Evolutionary conservation across 2,888 invertebrate species (phyloP).

Genomic region (Sceliomorpha sp.): DNA sequence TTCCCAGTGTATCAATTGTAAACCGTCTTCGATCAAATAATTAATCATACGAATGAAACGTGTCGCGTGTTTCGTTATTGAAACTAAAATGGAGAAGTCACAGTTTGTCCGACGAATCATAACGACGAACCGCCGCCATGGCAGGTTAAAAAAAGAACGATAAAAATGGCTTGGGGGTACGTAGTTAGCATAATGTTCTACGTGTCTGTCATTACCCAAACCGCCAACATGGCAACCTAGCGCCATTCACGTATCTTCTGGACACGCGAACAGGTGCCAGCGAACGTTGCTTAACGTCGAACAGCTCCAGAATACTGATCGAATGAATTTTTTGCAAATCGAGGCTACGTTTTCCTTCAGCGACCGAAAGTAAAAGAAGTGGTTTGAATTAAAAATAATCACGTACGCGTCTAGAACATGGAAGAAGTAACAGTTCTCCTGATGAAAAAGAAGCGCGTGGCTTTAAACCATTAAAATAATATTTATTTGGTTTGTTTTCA

Average conservation of each 20-base stretch:
- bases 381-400: too few species aligned
- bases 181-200: constrained; percentile 67
- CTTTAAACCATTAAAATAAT: too few species aligned
- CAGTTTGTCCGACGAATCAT: constrained; percentile 4
- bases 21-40: too few species aligned
- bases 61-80: constrained; percentile 59
- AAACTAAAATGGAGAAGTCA: constrained; percentile 6
- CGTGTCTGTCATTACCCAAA: constrained; percentile 64
- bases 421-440: too few species aligned
- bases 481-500: too few species aligned
- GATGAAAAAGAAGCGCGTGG: too few species aligned
- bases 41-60: too few species aligned
- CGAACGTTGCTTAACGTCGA: constrained; percentile 50
- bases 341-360: not conserved
- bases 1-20: too few species aligned
- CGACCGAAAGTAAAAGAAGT: too few species aligned
- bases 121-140: constrained; percentile 13
- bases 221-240: constrained; percentile 64
- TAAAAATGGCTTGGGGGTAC: constrained; percentile 45
- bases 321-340: not conserved
- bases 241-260: constrained; percentile 48
- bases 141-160: constrained; percentile 29
- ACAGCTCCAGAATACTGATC: too few species aligned
- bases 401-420: too few species aligned
- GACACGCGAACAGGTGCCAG: constrained; percentile 61